Base-by-base conservation (phyloP, 2,113 vertebrate species). In the Etia nguti region DNA sequence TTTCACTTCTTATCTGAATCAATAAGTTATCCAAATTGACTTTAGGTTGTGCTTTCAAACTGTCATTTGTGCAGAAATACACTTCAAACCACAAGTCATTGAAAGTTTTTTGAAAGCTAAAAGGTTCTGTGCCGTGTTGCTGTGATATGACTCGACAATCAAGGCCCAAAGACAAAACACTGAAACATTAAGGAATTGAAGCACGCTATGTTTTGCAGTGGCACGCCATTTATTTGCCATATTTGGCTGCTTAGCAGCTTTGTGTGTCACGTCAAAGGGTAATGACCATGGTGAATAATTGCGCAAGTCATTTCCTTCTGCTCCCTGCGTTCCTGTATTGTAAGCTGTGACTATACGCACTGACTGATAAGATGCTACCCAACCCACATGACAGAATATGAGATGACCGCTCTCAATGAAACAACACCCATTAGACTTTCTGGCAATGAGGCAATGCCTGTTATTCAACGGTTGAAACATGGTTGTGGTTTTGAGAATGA, bases 291-390 rank as follows among this genome's bases (percentile, higher is more conserved):
- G 46, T 75, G 24, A 87, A 68, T 75, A 75, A 92, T 52, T 55
- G 15, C 16, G 6, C 4, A 18, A 82, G 38, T 86, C 3, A 8
- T 88, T 93, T 88, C 56, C 77, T 56, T 83, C 38, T 22, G 34
- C 3, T 90, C 52, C 52, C 57, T 79, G 9, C 15, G 6, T 57
- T 65, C 36, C 82, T 1, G 31, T 26, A 41, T 62, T 80, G n/a
- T 75, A 52, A 31, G 73, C 7, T 55, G 57, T 24, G 13, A 26
- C 46, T 65, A 80, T 29, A 59, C 10, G 16, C 55, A 79, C 29
- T 52, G 7, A 70, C 80, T 77, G 70, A 91, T 90, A 92, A 84
- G 80, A 70, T 3, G 8, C 26, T 56, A 85, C 85, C 84, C 86
- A 83, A 81, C 86, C 88, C 65, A 48, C 54, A 73, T 82, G 80